Evolutionary conservation across 1,140 invertebrate species (phyloP), one percentile per base, ranked within the genome.

Genomic region (Plodia interpunctella): DNA sequence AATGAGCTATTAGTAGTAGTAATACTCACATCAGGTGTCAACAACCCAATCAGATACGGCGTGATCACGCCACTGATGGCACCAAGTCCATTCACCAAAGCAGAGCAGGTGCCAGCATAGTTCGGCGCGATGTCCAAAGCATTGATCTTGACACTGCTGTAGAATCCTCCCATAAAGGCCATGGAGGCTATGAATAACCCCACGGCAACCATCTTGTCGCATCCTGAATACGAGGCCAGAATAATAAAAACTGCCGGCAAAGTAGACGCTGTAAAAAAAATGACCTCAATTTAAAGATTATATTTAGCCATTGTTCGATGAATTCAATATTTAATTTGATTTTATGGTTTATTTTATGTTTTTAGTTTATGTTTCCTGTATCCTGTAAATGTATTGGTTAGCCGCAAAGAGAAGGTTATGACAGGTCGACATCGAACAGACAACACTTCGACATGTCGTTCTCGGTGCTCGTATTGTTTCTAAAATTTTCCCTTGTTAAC

Each of bases 81-180:
- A 3, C 95, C 96, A 60, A 96, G 92, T 0, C 95, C 95, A 78
- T 97, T 97, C 0, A 95, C 94, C 15, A 97, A 92, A 0, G 95
- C 96, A 92, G 96, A 96, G 52, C 96, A 83, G 0, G 94, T 94
- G n/a, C 96, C 95, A 3, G 96, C 95, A 85, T 94, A 95, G 84
- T 96, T 96, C 2, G 95, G 94, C 30, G 94, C 94, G 49, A 97
- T 92, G 83, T 97, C 96, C 72, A 97, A 90, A 21, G 95, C 94
- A 76, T 96, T 97, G 8, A 95, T 94, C 80, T 95, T 94, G 80
- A 95, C 93, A 54, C 94, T 94, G 49, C 94, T 93, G 77, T 94
- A 95, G 78, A 93, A 95, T 8, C 93, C 92, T 18, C 94, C 94
- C 94, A 95, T 95, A 54, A 94, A 90, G 4, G 92, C 93, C 93